Base-by-base conservation (phyloP, 2,888 invertebrate genomes). In the Portevinia maculata region DNA sequence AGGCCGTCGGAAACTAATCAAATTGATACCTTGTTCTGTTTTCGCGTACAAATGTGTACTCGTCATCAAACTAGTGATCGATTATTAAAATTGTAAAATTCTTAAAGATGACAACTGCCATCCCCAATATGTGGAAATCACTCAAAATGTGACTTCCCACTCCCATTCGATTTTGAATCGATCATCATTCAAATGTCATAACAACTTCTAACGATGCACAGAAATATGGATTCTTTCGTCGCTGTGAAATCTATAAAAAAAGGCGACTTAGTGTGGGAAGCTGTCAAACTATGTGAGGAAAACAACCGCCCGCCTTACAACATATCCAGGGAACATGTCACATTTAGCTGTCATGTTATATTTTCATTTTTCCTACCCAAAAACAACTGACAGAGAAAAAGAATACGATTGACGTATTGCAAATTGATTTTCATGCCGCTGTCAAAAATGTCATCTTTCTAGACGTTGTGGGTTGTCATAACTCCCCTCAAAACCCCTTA, bases 391-490 rank as follows among this genome's bases (percentile, higher is more conserved):
- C 78, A 76, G 79, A 60, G 39, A 32, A 8, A 67, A 70, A 73
- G 69, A 84, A 74, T 62, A 83, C 86, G 87, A 88, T 88, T 88
- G 88, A 88, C 88, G 86, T 87, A 86, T 87, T 87, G 88, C 88
- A 88, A 88, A 88, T 88, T 88, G 87, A 88, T 88, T 88, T 88
- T 87, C 87, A 87, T 87, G 88, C 86, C 86, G 86, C 85, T 87
- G 86, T 87, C 88, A 87, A 86, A 87, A 87, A 83, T 85, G 85
- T 85, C 85, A 85, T 85, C 70, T 85, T 67, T 74, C 67, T 67
- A 78, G 71, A 78, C 71, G 48, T 59, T 67, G 67, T 67, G 19
- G 19, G 70, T 75, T 39, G 53, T 76, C 52, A 39, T 44, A 69
- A 57, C 57, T 67, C 15, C 37, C 60, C 28, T 9, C 53, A 21